Base-by-base conservation (phyloP, 1,140 invertebrate species). In the Neodiprion lecontei region DNA sequence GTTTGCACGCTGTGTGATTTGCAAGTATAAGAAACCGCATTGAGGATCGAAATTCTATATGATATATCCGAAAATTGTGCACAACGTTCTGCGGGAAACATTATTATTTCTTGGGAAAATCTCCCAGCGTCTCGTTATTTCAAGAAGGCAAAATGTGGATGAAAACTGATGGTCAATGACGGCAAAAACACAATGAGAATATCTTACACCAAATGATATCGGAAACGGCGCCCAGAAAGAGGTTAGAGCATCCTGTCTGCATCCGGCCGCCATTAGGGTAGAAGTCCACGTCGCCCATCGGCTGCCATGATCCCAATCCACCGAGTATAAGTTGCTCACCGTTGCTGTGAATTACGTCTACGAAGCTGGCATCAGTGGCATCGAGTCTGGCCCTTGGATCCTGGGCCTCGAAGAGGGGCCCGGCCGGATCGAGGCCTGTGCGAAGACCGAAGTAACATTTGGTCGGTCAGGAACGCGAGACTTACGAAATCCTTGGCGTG, bases 331-430 rank as follows among this genome's bases (percentile, higher is more conserved):
- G 87, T 76, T 95, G 96, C 81, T 97, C 95, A 0, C 96, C 97
- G 84, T 98, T 97, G 12, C 95, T 96, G 83, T 99, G 97, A 67
- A 98, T 98, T 0, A 97, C 96, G 84, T 98, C 97, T 0, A 99
- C 97, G 84, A 98, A 98, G 65, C 92, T 90, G 0, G 97, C 97
- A 86, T 98, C 97, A 0, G 89, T 91, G 68, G 93, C 91, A 83
- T 97, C 96, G 67, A 98, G 86, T 1, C 96, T 90, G 0, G 94
- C 95, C 70, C 92, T 90, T 0, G 94, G 91, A 79, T 96, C 95
- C 85, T 97, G 95, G 47, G 93, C 93, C 84, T 97, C 96, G 84
- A 97, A 97, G 0, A 97, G 88, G 0, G 96, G 96, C 8, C 96
- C 96, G 0, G 96, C 96, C 28, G 96, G 96, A 89, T 98, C 96